Base-by-base conservation (phyloP, 2,888 invertebrate genomes). In the Macrophya annulata region DNA sequence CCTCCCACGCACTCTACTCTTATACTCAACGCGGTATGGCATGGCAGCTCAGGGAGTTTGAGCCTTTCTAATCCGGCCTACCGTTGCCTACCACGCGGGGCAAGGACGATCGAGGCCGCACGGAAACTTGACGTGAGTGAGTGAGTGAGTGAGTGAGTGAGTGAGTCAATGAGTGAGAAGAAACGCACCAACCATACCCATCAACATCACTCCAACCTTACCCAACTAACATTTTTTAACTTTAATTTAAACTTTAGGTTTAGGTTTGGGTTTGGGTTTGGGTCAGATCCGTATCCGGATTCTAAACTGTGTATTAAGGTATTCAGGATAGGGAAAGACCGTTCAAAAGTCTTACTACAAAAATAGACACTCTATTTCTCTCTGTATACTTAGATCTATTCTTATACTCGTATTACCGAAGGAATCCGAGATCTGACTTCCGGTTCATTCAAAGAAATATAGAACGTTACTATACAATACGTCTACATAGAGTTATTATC, bases 21-120 rank as follows among this genome's bases (percentile, higher is more conserved):
- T 31, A 31, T 31, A 31, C 31, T 31, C 31, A 31, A 31, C 12
- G 40, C 72, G 25, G 31, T 10, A 17, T 55, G 40, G 31, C 31
- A 17, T 55, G 40, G 25, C 74, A 45, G 48, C 6, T 5, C 74
- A 81, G 86, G 12, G 74, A 86, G 85, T 86, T 84, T 72, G 87
- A 87, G 89, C 92, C 92, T 92, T 92, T 92, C 92, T 92, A 92
- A 92, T 91, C 90, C 90, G 87, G 88, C 85, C 87, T 45, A 83
- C 88, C 89, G 91, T 89, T 92, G 92, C 91, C 92, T 91, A 90
- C 88, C 88, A 84, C 89, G 90, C 89, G 91, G 92, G 91, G 93
- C 93, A 93, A 93, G 93, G 93, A 93, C 93, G 93, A 90, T 91
- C 93, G 93, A 93, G 93, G 93, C 92, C 93, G 92, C 90, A 85